A percentile compares a stretch with the other conserved stretches of the same genome.
Evolutionary conservation across 2,113 vertebrate genomes (phyloP).

Genomic region (Dicrurus megarhynchus): DNA sequence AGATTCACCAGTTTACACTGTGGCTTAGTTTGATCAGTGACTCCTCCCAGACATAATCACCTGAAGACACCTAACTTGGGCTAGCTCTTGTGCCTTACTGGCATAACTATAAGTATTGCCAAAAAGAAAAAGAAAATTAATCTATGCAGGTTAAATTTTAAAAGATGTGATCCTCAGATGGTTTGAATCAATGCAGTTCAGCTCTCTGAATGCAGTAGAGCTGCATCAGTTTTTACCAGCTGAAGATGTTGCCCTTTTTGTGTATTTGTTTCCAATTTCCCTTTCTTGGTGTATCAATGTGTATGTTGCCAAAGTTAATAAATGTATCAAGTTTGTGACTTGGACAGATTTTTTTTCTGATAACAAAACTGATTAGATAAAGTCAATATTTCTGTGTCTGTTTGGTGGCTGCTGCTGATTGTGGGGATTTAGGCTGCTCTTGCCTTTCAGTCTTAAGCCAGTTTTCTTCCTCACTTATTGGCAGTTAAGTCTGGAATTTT

Average conservation of each 20-base stretch:
- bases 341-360: slow-evolving; percentile 14
- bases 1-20: not conserved
- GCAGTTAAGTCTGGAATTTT: not conserved
- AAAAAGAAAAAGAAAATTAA: slow-evolving; percentile 20
- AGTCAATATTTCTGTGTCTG: not conserved
- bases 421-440: not conserved
- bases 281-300: slow-evolving; percentile 25
- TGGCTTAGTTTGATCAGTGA: slow-evolving; percentile 33
- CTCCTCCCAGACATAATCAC: slow-evolving; percentile 10
- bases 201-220: not conserved
- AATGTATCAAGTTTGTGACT: slow-evolving; percentile 51
- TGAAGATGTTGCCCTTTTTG: slow-evolving; percentile 55
- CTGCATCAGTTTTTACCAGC: slow-evolving; percentile 25
- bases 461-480: not conserved
- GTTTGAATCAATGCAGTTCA: slow-evolving; percentile 13
- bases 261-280: slow-evolving; percentile 34
- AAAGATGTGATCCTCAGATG: slow-evolving; percentile 30
- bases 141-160: slow-evolving; percentile 60
- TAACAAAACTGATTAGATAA: not conserved
- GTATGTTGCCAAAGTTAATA: slow-evolving; percentile 55
- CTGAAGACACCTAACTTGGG: not conserved
- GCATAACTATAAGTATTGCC: slow-evolving; percentile 48
- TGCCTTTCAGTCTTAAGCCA: not conserved
- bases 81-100: slow-evolving; percentile 60
- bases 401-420: not conserved